A percentile compares a stretch with the other conserved stretches of the same genome.
phyloP scores from a whole-genome alignment of 1,140 invertebrate genomes.

The Thaumetopoea pityocampa region DNA sequence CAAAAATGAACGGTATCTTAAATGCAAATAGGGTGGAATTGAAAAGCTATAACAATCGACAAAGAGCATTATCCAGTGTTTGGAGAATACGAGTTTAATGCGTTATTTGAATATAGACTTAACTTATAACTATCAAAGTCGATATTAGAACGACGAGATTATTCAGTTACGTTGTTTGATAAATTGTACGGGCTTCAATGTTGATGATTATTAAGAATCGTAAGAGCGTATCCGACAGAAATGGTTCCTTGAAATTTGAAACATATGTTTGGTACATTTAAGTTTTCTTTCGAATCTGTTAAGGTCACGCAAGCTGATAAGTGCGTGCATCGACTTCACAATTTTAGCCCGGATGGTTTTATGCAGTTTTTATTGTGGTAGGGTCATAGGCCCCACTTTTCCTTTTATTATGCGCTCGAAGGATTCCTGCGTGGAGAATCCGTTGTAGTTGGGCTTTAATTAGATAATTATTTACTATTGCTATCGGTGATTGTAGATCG shows the following conservation, averaged over 20 bases:
- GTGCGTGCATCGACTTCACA: constrained; percentile 69
- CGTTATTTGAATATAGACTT: constrained; percentile 24
- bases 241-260: constrained; percentile 19
- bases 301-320: constrained; percentile 33
- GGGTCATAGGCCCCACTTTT: constrained; percentile 51
- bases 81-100: constrained; percentile 6
- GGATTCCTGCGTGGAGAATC: constrained; percentile 40
- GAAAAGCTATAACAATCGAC: constrained; percentile 33
- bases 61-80: constrained; percentile 58
- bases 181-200: constrained; percentile 40
- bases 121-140: constrained; percentile 19
- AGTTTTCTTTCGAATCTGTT: constrained; percentile 29
- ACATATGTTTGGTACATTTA: constrained; percentile 21
- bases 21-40: constrained; percentile 43
- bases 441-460: constrained; percentile 29
- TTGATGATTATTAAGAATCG: constrained; percentile 32
- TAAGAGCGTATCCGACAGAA: constrained; percentile 30
- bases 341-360: constrained; percentile 69
- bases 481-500: no score
- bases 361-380: constrained; percentile 71
- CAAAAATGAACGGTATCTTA: constrained; percentile 43
- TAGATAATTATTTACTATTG: constrained; percentile 19
- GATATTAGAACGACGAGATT: constrained; percentile 5
- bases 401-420: constrained; percentile 42
- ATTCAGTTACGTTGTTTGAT: constrained; percentile 30